A percentile compares a stretch with the other conserved stretches of the same genome.
phyloP scores from a whole-genome alignment of 2,113 vertebrate species.

The Oncorhynchus gorbuscha region DNA sequence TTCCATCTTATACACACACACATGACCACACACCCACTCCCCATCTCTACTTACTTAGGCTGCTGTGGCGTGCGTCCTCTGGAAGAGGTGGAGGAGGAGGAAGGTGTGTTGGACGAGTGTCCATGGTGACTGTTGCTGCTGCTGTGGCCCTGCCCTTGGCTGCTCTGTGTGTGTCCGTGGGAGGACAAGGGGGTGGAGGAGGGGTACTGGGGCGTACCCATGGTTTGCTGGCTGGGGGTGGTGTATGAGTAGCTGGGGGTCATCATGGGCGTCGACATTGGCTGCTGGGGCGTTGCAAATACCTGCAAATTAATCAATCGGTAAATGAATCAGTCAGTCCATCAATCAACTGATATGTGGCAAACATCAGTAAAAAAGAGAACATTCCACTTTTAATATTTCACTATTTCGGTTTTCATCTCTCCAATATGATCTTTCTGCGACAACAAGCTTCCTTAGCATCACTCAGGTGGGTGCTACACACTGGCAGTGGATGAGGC shows the following conservation, averaged over 20 bases:
- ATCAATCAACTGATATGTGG: too few relatives aligned
- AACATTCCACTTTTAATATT: too few relatives aligned
- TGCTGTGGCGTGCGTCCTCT: conserved; percentile 1
- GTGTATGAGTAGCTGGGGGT: conserved; percentile 91
- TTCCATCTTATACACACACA: neutral
- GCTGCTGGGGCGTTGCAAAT: conserved; percentile 86
- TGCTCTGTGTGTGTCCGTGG: conserved; percentile 63
- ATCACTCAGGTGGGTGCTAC: too few relatives aligned
- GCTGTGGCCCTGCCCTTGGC: conserved; percentile 54
- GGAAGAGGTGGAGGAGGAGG: conserved; percentile 1
- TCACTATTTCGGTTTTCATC: too few relatives aligned
- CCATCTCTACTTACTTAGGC: conserved; percentile 4
- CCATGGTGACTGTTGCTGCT: conserved; percentile 5
- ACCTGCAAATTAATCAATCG: conserved; percentile 64
- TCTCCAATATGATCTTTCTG: too few relatives aligned
- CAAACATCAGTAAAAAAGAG: too few relatives aligned
- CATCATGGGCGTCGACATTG: conserved; percentile 69
- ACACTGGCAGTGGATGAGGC: too few relatives aligned
- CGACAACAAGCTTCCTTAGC: too few relatives aligned
- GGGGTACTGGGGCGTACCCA: conserved; percentile 85
- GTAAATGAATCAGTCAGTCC: too few relatives aligned
- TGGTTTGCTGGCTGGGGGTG: conserved; percentile 80
- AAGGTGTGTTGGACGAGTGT: conserved; percentile 6
- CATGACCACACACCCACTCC: neutral
- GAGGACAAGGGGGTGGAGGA: conserved; percentile 84